phyloP scores from a whole-genome alignment of 1,140 invertebrate genomes.

The Pogonognathellus flavescens region DNA sequence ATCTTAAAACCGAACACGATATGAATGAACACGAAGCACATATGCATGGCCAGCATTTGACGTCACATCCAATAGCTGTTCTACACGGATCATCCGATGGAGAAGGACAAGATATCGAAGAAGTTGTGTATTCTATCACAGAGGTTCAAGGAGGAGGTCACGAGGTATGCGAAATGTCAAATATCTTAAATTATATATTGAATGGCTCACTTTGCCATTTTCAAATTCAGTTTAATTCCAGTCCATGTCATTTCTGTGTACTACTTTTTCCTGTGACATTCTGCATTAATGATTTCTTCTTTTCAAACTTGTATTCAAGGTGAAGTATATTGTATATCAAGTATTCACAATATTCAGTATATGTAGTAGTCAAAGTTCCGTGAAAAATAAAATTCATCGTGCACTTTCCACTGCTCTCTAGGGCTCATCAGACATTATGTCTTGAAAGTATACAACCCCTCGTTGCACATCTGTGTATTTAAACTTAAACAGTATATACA shows the following conservation, averaged over 20 bases:
- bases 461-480: too few species aligned
- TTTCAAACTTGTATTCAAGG: too few species aligned
- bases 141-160: constrained; percentile 48
- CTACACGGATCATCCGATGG: not conserved
- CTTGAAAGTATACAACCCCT: too few species aligned
- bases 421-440: too few species aligned
- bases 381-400: too few species aligned
- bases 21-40: not conserved
- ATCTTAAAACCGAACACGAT: not conserved
- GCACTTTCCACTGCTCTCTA: too few species aligned
- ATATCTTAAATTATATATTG: not conserved
- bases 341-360: not conserved
- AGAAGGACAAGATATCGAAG: constrained; percentile 37
- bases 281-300: too few species aligned
- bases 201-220: not conserved
- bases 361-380: too few species aligned
- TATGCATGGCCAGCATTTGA: constrained; percentile 26
- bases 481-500: too few species aligned
- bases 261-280: too few species aligned
- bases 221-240: too few species aligned
- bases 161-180: constrained; percentile 22
- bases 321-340: not conserved
- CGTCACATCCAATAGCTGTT: constrained; percentile 52
- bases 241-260: too few species aligned
- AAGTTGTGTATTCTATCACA: constrained; percentile 61